These are phyloP conservation scores for Heterodera filipjevi DNA, from an alignment of 2,888 invertebrate species.

Conservation along the genomic window DNA sequence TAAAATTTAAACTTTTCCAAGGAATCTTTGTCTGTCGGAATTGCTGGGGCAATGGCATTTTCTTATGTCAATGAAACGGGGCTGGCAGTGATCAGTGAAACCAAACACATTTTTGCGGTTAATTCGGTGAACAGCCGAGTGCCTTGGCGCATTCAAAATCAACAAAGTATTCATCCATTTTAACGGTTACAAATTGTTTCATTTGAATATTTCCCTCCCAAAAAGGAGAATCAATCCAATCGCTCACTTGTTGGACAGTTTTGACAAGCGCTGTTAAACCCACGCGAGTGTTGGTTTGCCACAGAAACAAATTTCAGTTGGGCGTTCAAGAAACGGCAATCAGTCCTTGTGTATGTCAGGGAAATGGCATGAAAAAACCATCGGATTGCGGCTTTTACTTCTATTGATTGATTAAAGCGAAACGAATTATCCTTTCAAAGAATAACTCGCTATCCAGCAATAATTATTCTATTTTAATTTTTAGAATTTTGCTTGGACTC, in stretches of 20 bases:
- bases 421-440: too few species aligned
- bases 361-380: neutral
- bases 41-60: slow-evolving; percentile 28
- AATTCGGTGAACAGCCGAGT: slow-evolving; percentile 37
- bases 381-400: too few species aligned
- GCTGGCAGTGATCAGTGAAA: slow-evolving; percentile 36
- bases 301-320: slow-evolving; percentile 13
- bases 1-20: neutral
- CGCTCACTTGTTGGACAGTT: slow-evolving; percentile 30
- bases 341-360: neutral
- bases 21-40: slow-evolving; percentile 33
- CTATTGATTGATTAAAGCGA: too few species aligned
- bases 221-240: slow-evolving; percentile 1
- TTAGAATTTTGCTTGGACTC: slow-evolving; percentile 26
- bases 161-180: slow-evolving; percentile 4
- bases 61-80: slow-evolving; percentile 36
- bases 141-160: slow-evolving; percentile 33
- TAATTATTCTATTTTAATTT: neutral
- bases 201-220: neutral
- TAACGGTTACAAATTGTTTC: neutral
- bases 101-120: slow-evolving; percentile 39
- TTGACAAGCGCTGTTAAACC: slow-evolving; percentile 29
- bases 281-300: slow-evolving; percentile 32
- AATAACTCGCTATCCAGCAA: too few species aligned
- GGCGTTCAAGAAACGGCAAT: slow-evolving; percentile 22